Conservation (phyloP, 2,888 invertebrate species). For the Subacronicta megacephala region DNA sequence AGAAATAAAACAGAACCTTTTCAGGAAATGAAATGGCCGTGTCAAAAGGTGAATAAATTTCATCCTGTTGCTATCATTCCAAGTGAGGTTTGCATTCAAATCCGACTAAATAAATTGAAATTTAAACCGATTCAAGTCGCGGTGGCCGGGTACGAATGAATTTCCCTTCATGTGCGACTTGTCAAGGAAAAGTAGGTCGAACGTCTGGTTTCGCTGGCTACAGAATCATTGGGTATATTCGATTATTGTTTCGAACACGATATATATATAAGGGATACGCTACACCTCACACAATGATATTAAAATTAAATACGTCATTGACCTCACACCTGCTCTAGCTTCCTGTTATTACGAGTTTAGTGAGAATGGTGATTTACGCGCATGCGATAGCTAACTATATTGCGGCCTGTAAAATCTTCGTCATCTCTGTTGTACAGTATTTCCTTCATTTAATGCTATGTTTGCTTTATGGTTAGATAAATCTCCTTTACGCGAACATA, state of each 20-base stretch:
- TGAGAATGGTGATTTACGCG: conserved; percentile 55
- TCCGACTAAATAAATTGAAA: conserved; percentile 58
- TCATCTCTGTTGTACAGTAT: conserved; percentile 23
- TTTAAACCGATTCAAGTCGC: conserved; percentile 59
- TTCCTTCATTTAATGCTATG: conserved; percentile 19
- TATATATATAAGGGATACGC: conserved; percentile 47
- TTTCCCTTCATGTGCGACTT: conserved; percentile 80
- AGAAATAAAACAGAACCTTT: too few species aligned
- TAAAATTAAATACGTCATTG: too few species aligned
- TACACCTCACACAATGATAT: too few species aligned
- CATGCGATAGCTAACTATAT: conserved; percentile 29
- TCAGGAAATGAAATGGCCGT: background rate
- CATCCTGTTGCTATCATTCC: conserved; percentile 8
- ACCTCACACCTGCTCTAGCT: conserved; percentile 59
- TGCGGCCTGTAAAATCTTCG: conserved; percentile 27
- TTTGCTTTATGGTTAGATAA: conserved; percentile 30
- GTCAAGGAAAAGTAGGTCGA: conserved; percentile 82
- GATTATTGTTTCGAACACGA: conserved; percentile 62
- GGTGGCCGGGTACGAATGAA: conserved; percentile 69
- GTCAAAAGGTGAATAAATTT: conserved; percentile 5
- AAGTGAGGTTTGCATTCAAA: conserved; percentile 31
- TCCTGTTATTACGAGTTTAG: conserved; percentile 44
- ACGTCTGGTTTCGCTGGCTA: conserved; percentile 74
- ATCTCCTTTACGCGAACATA: conserved; percentile 13
- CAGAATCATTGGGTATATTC: conserved; percentile 59